phyloP scores from a whole-genome alignment of 2,888 invertebrate species.

The Tetragonula carbonaria region DNA sequence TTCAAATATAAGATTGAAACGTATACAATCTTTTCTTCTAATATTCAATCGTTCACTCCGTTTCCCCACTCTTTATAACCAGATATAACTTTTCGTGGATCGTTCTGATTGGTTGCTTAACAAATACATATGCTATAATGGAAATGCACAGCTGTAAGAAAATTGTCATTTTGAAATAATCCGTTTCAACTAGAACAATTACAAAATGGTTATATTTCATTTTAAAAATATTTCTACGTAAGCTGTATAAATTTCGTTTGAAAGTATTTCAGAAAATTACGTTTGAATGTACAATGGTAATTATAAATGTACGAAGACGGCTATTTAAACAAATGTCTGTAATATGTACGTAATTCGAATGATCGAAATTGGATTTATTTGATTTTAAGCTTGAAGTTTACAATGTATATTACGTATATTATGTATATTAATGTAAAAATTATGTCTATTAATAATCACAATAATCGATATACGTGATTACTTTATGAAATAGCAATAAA shows the following conservation, averaged over 20 bases:
- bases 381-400: not conserved
- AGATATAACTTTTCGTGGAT: slow-evolving; percentile 77
- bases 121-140: slow-evolving; percentile 31
- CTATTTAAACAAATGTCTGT: not conserved
- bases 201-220: not conserved
- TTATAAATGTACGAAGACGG: slow-evolving; percentile 4
- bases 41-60: slow-evolving; percentile 47
- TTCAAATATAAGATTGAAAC: slow-evolving; percentile 27
- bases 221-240: not conserved
- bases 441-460: no score
- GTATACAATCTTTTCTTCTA: slow-evolving; percentile 54
- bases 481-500: not conserved
- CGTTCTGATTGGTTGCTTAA: slow-evolving; percentile 78
- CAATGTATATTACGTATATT: not conserved
- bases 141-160: slow-evolving; percentile 33
- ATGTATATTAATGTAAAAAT: not conserved
- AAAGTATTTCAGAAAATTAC: no score
- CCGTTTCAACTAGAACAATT: not conserved
- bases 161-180: slow-evolving; percentile 1
- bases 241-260: not conserved
- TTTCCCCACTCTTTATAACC: slow-evolving; percentile 42
- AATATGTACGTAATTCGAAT: not conserved
- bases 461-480: not conserved
- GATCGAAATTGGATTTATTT: not conserved
- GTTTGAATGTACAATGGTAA: not conserved